These are phyloP conservation scores for Sardinella longiceps DNA, from an alignment of 2,797 vertebrate species.

Conservation along the genomic window DNA sequence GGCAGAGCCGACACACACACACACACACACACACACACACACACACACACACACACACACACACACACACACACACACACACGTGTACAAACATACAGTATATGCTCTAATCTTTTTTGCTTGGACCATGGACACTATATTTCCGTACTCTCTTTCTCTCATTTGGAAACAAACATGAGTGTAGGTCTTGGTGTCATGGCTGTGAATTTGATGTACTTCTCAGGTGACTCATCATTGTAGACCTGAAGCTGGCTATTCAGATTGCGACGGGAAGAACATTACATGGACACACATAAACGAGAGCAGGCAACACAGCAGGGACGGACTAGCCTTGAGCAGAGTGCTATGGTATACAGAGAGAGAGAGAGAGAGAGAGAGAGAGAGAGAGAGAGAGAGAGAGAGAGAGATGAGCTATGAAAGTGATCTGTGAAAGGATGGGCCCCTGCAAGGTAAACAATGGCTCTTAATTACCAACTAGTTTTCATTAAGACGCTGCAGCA, in stretches of 20 bases:
- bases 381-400: constrained; percentile 54
- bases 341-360: constrained; percentile 34
- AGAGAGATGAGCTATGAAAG: constrained; percentile 54
- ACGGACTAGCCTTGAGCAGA: no score
- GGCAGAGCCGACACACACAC: no score
- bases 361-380: constrained; percentile 47
- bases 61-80: no score
- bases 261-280: constrained; percentile 29
- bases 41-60: no score
- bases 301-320: background rate
- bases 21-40: no score
- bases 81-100: no score
- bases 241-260: constrained; percentile 54
- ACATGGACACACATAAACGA: constrained; percentile 28
- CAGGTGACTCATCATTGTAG: constrained; percentile 60
- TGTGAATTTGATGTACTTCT: constrained; percentile 45
- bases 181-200: constrained; percentile 65
- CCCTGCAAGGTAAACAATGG: constrained; percentile 90
- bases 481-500: constrained; percentile 92
- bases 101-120: no score
- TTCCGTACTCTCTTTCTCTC: constrained; percentile 26
- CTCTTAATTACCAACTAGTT: constrained; percentile 88
- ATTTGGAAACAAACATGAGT: constrained; percentile 24
- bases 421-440: constrained; percentile 58
- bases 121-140: background rate